A percentile compares a stretch with the other conserved stretches of the same genome.
Evolutionary conservation across 2,888 invertebrate species (phyloP).

Genomic region (Hirudinaria manillensis): DNA sequence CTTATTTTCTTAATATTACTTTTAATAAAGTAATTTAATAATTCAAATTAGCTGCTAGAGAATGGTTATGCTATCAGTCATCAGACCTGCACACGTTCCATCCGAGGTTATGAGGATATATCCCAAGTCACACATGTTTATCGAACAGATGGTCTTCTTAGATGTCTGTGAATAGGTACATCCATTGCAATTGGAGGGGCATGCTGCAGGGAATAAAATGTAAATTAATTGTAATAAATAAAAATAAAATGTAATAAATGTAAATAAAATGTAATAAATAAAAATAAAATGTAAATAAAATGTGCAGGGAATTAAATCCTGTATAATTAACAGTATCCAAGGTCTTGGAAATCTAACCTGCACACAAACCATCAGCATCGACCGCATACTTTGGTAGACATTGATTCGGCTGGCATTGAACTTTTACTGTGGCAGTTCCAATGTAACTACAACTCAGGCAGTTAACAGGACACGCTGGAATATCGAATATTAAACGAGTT

Average conservation of each 20-base stretch:
- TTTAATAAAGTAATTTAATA: too few relatives aligned
- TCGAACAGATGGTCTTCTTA: slow-evolving; percentile 20
- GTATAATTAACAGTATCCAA: background rate
- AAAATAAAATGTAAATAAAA: background rate
- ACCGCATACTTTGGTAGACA: background rate
- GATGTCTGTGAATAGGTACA: slow-evolving; percentile 25
- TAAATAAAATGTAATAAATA: background rate
- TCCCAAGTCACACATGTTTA: background rate
- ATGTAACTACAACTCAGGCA: slow-evolving; percentile 24
- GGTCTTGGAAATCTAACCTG: background rate
- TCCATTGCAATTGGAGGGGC: slow-evolving; percentile 28
- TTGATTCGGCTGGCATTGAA: slow-evolving; percentile 13
- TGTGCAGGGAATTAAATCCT: background rate
- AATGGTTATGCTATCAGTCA: too few relatives aligned
- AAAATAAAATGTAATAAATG: background rate
- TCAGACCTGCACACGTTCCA: slow-evolving; percentile 15
- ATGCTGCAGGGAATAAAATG: background rate
- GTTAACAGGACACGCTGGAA: slow-evolving; percentile 28
- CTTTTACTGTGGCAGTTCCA: slow-evolving; percentile 6
- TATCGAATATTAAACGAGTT: background rate
- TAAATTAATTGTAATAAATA: background rate
- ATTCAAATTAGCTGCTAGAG: too few relatives aligned
- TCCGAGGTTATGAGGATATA: slow-evolving; percentile 7
- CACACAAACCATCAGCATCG: slow-evolving; percentile 20
- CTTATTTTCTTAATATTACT: too few relatives aligned